Evolutionary conservation across 2,888 invertebrate genomes (phyloP), one percentile per base, ranked within the genome.

Genomic region (Trachelus iudaicus): DNA sequence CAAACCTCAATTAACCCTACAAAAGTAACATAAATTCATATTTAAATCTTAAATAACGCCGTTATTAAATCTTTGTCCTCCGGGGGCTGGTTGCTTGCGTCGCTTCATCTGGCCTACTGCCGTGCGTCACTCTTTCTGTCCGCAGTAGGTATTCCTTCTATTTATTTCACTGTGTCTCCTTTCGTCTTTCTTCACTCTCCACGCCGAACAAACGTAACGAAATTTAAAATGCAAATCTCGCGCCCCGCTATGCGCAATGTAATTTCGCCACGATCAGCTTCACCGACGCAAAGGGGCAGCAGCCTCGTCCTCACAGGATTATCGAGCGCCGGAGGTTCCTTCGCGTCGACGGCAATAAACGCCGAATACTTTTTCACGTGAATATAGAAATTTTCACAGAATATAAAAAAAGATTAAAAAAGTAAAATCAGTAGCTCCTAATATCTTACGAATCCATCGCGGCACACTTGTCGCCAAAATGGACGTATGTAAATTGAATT

Each of bases 1-100:
- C 81, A 76, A 86, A 86, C 86, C 86, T 86, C 84, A 87, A 87
- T 87, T 86, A 87, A 87, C 83, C 84, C 82, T 78, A 81, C 83
- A 80, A 85, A 86, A 86, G 83, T 85, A 83, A 85, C 81, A 81
- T 75, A 79, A 83, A 84, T 86, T 85, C 84, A 81, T 85, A 87
- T 87, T 87, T 83, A 85, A 86, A 86, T 85, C 81, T 85, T 81
- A 81, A 85, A 82, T 83, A 78, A 76, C 80, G 75, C 73, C 74
- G 79, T 81, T 78, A 81, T 77, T 78, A 76, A 76, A 75, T 75
- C 37, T 69, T 69, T 75, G 76, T 77, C 30, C 35, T 33, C 23
- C 40, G 30, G 12, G 12, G 12, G 15, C 69, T 33, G 40, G 23
- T 34, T 34, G 23, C 56, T n/a, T 13, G 37, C 40, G 15, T 23